These are phyloP conservation scores for pig (Sus scrofa) DNA, from an alignment of 2,113 vertebrate species.

Conservation along the genomic window T2T-Sscrofa CM000824.6:126302501-126303000, in stretches of 20 bases:
- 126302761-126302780: slow-evolving; percentile 17
- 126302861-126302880: neutral
- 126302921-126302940: slow-evolving; percentile 25
- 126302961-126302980: neutral
- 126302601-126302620: neutral
- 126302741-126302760: slow-evolving; percentile 54
- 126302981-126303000: neutral
- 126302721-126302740: slow-evolving; percentile 17
- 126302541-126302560: neutral
- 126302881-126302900: neutral
- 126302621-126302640: neutral
- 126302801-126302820: neutral
- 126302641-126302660: neutral
- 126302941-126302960: neutral
- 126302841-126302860: neutral
- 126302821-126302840: neutral
- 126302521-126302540: slow-evolving; percentile 38
- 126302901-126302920: neutral
- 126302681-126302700: neutral
- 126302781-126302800: neutral
- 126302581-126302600: neutral
- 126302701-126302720: slow-evolving; percentile 34
- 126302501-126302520: neutral
- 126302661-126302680: neutral
- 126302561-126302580: neutral